Percentiles rank a stretch among this genome's conserved stretches.
These are phyloP conservation scores for Brachyptera risi DNA, from an alignment of 2,888 invertebrate genomes.

Conservation along the genomic window DNA sequence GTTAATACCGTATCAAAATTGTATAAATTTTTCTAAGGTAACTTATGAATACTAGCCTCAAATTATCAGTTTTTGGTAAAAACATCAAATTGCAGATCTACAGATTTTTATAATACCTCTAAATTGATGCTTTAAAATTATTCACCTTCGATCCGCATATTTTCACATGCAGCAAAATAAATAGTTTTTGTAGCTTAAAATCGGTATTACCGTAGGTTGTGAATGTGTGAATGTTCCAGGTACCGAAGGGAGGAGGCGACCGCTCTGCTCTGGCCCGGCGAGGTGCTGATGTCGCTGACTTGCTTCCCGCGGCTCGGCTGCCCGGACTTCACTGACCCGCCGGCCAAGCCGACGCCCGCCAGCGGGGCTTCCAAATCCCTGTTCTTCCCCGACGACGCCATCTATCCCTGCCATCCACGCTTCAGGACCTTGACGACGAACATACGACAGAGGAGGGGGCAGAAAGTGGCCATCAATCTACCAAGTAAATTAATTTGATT, in stretches of 20 bases:
- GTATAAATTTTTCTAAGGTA: no score
- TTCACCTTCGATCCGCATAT: no score
- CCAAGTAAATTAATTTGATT: conserved; percentile 62
- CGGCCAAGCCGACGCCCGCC: conserved; percentile 63
- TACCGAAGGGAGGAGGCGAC: conserved; percentile 76
- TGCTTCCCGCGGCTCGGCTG: conserved; percentile 92
- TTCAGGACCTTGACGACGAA: conserved; percentile 91
- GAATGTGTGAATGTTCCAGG: no score
- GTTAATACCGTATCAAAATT: no score
- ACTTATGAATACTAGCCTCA: no score
- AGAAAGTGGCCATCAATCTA: conserved; percentile 94
- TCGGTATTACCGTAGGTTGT: no score
- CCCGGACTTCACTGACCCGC: conserved; percentile 81
- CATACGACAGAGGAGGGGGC: conserved; percentile 84
- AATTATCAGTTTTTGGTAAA: no score
- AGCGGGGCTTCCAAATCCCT: conserved; percentile 74
- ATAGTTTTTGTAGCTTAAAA: no score
- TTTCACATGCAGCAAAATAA: no score
- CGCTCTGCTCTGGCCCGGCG: conserved; percentile 68
- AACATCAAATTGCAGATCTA: no score
- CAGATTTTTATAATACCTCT: no score
- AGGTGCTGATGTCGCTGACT: conserved; percentile 85
- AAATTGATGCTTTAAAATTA: no score
- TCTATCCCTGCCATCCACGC: conserved; percentile 92
- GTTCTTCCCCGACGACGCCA: conserved; percentile 93